A percentile compares a stretch with the other conserved stretches of the same genome.
Evolutionary conservation across 2,888 invertebrate genomes (phyloP).

Genomic region (Nemotelus pantherinus): DNA sequence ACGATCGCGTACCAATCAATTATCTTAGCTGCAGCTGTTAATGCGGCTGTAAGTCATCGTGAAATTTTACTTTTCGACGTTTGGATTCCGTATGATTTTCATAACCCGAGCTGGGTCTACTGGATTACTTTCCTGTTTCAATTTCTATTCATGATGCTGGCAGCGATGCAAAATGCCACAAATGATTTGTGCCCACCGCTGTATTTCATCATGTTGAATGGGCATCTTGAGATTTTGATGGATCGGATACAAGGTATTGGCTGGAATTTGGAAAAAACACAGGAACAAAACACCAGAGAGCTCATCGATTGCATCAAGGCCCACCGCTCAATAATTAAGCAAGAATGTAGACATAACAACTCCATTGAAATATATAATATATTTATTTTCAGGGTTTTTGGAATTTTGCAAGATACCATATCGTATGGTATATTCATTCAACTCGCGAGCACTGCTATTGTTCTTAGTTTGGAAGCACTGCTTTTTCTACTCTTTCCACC

Average conservation of each 20-base stretch:
- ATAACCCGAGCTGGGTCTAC: neutral
- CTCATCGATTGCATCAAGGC: slow-evolving; percentile 19
- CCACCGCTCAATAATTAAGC: slow-evolving; percentile 8
- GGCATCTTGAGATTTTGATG: slow-evolving; percentile 8
- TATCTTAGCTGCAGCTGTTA: neutral
- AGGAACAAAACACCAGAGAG: slow-evolving; percentile 13
- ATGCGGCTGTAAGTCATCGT: slow-evolving; percentile 15
- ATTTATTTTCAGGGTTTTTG: slow-evolving; percentile 20
- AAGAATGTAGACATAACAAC: neutral
- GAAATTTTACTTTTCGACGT: slow-evolving; percentile 13
- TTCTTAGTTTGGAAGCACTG: neutral
- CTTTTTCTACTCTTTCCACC: neutral
- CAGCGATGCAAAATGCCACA: neutral
- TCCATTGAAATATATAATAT: neutral
- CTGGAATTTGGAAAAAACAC: slow-evolving; percentile 2
- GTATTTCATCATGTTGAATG: slow-evolving; percentile 11
- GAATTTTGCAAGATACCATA: slow-evolving; percentile 2
- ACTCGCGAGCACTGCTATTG: neutral
- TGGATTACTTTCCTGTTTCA: slow-evolving; percentile 14
- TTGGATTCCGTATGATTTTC: slow-evolving; percentile 35
- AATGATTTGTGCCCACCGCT: slow-evolving; percentile 19
- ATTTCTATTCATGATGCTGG: neutral
- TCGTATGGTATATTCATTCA: slow-evolving; percentile 9
- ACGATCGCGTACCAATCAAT: neutral
- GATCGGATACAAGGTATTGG: slow-evolving; percentile 11